These are phyloP conservation scores for Diaphora mendica DNA, from an alignment of 2,888 invertebrate species.

Conservation along the genomic window DNA sequence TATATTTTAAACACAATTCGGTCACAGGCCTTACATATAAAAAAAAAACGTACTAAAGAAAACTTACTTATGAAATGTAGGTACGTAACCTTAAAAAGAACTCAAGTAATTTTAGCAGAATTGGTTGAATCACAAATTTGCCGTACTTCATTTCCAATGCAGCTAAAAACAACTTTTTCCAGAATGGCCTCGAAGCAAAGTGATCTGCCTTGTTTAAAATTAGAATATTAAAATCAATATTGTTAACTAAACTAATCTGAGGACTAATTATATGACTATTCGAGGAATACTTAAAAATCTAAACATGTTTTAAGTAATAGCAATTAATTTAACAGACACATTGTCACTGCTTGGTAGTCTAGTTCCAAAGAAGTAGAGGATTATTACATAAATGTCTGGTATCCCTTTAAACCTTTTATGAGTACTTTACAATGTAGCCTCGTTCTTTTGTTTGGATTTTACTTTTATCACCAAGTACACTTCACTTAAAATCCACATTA, in stretches of 20 bases:
- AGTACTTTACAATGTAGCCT: constrained; percentile 3
- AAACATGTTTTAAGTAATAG: too few species aligned
- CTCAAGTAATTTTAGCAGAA: background rate
- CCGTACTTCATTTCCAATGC: background rate
- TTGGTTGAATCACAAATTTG: background rate
- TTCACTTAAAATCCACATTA: constrained; percentile 4
- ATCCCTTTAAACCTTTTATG: background rate
- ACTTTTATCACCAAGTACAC: constrained; percentile 1
- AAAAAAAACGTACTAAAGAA: too few species aligned
- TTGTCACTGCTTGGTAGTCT: background rate
- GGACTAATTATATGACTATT: background rate
- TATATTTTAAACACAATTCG: too few species aligned
- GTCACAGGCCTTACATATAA: too few species aligned
- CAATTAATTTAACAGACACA: background rate
- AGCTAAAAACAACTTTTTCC: too few species aligned
- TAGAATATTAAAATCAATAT: background rate
- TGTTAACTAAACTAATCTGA: background rate
- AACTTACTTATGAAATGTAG: too few species aligned
- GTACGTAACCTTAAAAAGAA: too few species aligned
- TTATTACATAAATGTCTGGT: background rate
- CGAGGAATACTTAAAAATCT: background rate
- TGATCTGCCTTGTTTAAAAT: background rate
- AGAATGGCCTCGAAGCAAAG: background rate
- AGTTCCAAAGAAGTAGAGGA: background rate
- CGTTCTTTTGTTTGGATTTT: constrained; percentile 12